Conservation (phyloP, 1,140 invertebrate genomes). For the Batillaria attramentaria region DNA sequence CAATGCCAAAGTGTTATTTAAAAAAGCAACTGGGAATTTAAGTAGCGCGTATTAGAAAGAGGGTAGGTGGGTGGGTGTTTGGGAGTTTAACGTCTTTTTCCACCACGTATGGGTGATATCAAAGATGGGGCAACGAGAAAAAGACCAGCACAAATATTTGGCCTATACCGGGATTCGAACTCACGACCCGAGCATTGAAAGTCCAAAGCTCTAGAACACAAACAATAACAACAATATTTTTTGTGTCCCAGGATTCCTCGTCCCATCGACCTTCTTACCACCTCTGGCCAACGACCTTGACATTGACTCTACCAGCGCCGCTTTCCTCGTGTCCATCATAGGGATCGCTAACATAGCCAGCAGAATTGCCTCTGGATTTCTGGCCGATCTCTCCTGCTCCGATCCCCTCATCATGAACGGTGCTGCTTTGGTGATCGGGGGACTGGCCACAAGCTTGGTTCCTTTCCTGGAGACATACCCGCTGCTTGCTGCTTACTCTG, state of each 20-base stretch:
- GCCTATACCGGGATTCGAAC: no score
- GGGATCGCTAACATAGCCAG: conserved; percentile 78
- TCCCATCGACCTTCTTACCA: conserved; percentile 51
- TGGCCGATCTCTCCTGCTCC: conserved; percentile 77
- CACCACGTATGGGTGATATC: no score
- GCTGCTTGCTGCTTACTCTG: conserved; percentile 84
- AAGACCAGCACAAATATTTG: no score
- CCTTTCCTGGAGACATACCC: conserved; percentile 77
- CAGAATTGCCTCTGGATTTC: conserved; percentile 73
- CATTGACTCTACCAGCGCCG: conserved; percentile 79
- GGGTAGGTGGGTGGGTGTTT: no score
- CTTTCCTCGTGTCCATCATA: conserved; percentile 89
- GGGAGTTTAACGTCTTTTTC: no score
- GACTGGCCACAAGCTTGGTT: conserved; percentile 87
- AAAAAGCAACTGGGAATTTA: no score
- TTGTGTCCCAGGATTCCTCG: conserved; percentile 56
- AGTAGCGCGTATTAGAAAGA: no score
- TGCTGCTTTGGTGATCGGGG: conserved; percentile 82
- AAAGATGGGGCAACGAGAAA: no score
- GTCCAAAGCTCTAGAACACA: no score
- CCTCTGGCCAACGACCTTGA: conserved; percentile 35
- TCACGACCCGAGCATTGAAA: no score
- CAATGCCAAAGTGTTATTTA: no score
- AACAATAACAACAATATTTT: no score
- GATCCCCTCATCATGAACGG: conserved; percentile 77